Conservation (phyloP, 1,140 invertebrate species). For the Zaprionus nigranus region DNA sequence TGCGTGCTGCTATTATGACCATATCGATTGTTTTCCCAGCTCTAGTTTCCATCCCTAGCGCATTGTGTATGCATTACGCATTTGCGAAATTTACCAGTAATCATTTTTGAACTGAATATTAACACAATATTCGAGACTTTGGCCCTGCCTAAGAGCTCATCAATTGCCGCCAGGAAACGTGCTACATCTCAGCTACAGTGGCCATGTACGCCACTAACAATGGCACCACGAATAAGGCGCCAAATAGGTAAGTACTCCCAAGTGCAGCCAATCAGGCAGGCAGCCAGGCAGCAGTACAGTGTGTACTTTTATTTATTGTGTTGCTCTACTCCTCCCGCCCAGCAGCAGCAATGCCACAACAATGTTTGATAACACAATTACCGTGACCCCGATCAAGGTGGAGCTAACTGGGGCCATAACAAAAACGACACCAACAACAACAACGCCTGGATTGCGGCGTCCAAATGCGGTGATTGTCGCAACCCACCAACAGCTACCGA, state of each 20-base stretch:
- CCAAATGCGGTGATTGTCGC: constrained; percentile 38
- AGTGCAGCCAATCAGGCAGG: background rate
- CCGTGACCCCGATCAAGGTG: constrained; percentile 73
- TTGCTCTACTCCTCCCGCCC: constrained; percentile 10
- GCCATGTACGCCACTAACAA: constrained; percentile 78
- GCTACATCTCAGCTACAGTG: constrained; percentile 36
- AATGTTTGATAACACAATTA: constrained; percentile 75
- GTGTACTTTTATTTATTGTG: constrained; percentile 31
- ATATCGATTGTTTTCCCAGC: constrained; percentile 41
- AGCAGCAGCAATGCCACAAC: constrained; percentile 69
- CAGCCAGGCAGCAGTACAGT: constrained; percentile 46
- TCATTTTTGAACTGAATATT: constrained; percentile 43
- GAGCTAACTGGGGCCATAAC: constrained; percentile 48
- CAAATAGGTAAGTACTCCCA: constrained; percentile 66
- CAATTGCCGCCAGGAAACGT: constrained; percentile 35
- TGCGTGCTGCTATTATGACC: constrained; percentile 2
- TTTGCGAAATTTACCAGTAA: constrained; percentile 59
- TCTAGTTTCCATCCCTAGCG: constrained; percentile 40
- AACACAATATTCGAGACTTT: constrained; percentile 32
- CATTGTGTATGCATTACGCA: constrained; percentile 72
- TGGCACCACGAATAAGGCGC: constrained; percentile 74
- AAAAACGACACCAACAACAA: constrained; percentile 35
- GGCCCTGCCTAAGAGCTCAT: constrained; percentile 17
- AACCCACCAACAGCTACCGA: constrained; percentile 38
- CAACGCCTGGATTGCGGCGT: constrained; percentile 36